Conservation (phyloP, 1,140 invertebrate genomes). For the Aphelenchoides fujianensis region DNA sequence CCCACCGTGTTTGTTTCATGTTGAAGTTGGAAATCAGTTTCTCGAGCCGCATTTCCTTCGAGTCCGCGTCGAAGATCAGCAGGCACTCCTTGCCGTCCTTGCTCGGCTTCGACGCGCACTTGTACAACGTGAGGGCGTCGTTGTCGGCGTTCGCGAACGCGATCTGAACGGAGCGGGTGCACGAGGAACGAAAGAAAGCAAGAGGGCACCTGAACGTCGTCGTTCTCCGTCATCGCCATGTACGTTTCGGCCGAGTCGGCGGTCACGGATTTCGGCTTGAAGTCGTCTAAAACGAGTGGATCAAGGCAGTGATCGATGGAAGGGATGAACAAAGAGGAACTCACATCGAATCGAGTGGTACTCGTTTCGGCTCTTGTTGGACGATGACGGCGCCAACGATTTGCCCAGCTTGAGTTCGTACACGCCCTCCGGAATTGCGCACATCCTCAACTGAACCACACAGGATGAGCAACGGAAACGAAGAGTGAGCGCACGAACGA, state of each 20-base stretch:
- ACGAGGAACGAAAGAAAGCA: neutral
- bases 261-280: slow-evolving; percentile 18
- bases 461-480: neutral
- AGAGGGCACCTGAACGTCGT: slow-evolving; percentile 8
- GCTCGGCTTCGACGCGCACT: neutral
- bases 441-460: neutral
- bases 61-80: slow-evolving; percentile 15
- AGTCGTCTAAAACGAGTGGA: slow-evolving; percentile 10
- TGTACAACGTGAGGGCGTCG: slow-evolving; percentile 18
- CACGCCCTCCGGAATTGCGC: neutral
- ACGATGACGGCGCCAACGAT: neutral
- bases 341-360: slow-evolving; percentile 18
- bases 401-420: slow-evolving; percentile 13
- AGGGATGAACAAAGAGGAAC: neutral
- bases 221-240: slow-evolving; percentile 2
- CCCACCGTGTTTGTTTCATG: slow-evolving; percentile 16
- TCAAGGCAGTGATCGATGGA: neutral
- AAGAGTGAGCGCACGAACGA: too few relatives aligned
- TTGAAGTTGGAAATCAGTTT: slow-evolving; percentile 4
- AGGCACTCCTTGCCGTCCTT: slow-evolving; percentile 21
- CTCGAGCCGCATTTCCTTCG: slow-evolving; percentile 9
- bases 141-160: slow-evolving; percentile 5
- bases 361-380: slow-evolving; percentile 1
- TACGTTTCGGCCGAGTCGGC: slow-evolving; percentile 10
- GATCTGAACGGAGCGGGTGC: slow-evolving; percentile 7